A percentile compares a stretch with the other conserved stretches of the same genome.
Conservation (phyloP, 2,797 vertebrate genomes). For the Sternarchorhynchus goeldii region DNA sequence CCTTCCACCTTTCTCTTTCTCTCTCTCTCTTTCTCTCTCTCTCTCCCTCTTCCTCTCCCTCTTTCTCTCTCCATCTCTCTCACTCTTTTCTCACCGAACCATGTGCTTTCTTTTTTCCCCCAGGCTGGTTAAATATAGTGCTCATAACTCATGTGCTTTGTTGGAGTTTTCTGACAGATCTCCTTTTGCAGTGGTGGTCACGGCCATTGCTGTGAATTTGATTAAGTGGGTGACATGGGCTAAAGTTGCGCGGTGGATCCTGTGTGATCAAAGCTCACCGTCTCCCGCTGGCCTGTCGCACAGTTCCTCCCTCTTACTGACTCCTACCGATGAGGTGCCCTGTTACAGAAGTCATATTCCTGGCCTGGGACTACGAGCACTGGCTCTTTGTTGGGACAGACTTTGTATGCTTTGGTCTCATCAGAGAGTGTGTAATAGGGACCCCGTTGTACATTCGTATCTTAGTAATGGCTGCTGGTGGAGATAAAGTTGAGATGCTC, state of each 20-base stretch:
- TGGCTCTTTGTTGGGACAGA: constrained; percentile 28
- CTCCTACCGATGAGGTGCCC: constrained; percentile 15
- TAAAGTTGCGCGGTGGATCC: constrained; percentile 56
- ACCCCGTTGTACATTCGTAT: constrained; percentile 32
- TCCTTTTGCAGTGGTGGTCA: constrained; percentile 44
- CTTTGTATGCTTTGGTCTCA: constrained; percentile 17
- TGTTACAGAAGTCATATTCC: constrained; percentile 27
- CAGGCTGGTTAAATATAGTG: constrained; percentile 56
- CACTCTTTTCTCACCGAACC: constrained; percentile 22
- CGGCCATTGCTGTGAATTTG: constrained; percentile 52
- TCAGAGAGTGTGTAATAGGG: constrained; percentile 34
- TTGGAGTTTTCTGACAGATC: constrained; percentile 59
- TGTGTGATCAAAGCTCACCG: constrained; percentile 53
- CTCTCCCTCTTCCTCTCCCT: neutral
- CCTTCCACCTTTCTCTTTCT: neutral
- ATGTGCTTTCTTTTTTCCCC: constrained; percentile 35
- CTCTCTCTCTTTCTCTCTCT: neutral
- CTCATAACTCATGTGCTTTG: constrained; percentile 62
- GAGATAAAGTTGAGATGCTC: constrained; percentile 47
- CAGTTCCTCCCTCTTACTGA: constrained; percentile 36
- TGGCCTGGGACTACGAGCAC: constrained; percentile 24
- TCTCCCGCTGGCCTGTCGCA: constrained; percentile 37
- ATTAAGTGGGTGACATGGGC: constrained; percentile 56
- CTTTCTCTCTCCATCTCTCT: too few species aligned
- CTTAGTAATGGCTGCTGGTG: constrained; percentile 38